phyloP scores from a whole-genome alignment of 2,888 invertebrate genomes.

The Cheilosia vulpina region DNA sequence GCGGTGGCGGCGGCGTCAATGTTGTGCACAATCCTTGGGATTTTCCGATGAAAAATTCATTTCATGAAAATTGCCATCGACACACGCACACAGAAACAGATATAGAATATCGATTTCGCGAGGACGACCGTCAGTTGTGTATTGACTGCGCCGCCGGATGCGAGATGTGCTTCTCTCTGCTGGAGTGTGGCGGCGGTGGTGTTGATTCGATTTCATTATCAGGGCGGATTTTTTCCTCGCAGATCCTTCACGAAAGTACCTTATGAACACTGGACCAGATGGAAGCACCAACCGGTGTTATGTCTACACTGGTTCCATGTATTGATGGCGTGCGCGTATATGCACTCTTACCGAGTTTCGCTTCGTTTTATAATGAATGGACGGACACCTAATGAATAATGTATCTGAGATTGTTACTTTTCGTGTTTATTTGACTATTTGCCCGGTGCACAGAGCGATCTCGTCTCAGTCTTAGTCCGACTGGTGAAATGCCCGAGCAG shows the following conservation, averaged over 20 bases:
- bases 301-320: conserved; percentile 45
- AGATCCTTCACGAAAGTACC: conserved; percentile 33
- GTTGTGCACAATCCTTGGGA: conserved; percentile 55
- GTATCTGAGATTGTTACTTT: conserved; percentile 76
- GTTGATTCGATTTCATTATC: conserved; percentile 70
- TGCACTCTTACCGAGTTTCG: conserved; percentile 32
- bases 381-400: conserved; percentile 75
- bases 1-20: conserved; percentile 48
- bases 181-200: conserved; percentile 33
- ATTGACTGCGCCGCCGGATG: conserved; percentile 34
- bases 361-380: conserved; percentile 75
- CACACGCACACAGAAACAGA: conserved; percentile 9
- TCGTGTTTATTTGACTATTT: conserved; percentile 76
- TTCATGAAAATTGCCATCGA: conserved; percentile 65
- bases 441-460: conserved; percentile 30
- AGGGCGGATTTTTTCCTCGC: conserved; percentile 7
- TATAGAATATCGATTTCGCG: conserved; percentile 28
- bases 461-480: neutral
- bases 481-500: conserved; percentile 41
- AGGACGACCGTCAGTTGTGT: conserved; percentile 14
- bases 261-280: conserved; percentile 46
- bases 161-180: conserved; percentile 38
- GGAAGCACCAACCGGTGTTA: conserved; percentile 48
- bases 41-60: conserved; percentile 72
- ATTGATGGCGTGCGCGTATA: conserved; percentile 36